Conservation (phyloP, 1,140 invertebrate genomes). For the Thaumatotibia leucotreta region DNA sequence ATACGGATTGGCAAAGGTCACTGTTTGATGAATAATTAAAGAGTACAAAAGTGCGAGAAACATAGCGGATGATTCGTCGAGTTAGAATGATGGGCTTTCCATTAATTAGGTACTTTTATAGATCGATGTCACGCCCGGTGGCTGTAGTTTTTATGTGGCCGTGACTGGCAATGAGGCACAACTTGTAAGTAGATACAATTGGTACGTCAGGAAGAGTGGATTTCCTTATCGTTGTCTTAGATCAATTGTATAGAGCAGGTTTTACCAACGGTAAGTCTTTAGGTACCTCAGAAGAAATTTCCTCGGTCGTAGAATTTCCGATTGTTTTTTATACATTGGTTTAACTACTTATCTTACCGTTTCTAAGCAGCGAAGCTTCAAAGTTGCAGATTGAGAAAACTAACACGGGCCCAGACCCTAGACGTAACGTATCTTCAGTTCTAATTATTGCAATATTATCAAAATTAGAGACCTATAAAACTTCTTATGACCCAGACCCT, state of each 20-base stretch:
- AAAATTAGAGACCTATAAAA: too few relatives aligned
- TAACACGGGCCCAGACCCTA: too few relatives aligned
- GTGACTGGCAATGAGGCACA: constrained; percentile 37
- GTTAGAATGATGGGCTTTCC: constrained; percentile 45
- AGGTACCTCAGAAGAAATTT: too few relatives aligned
- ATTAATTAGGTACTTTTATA: constrained; percentile 63
- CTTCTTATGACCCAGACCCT: too few relatives aligned
- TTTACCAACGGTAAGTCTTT: not conserved
- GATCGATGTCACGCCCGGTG: constrained; percentile 53
- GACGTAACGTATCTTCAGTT: too few relatives aligned
- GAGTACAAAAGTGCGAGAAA: constrained; percentile 35
- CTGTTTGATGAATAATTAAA: constrained; percentile 27
- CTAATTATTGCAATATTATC: too few relatives aligned
- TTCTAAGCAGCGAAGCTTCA: too few relatives aligned
- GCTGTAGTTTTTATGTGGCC: constrained; percentile 55
- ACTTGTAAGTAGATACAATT: not conserved
- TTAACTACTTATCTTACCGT: too few relatives aligned
- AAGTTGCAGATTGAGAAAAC: too few relatives aligned
- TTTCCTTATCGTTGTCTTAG: constrained; percentile 37
- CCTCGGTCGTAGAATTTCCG: too few relatives aligned
- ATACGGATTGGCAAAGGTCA: constrained; percentile 45
- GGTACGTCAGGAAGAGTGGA: constrained; percentile 31
- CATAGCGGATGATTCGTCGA: constrained; percentile 41
- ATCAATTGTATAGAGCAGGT: not conserved
- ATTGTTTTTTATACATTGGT: too few relatives aligned